A percentile compares a stretch with the other conserved stretches of the same genome.
phyloP scores from a whole-genome alignment of 2,113 vertebrate genomes.

The Capreolus pygargus region DNA sequence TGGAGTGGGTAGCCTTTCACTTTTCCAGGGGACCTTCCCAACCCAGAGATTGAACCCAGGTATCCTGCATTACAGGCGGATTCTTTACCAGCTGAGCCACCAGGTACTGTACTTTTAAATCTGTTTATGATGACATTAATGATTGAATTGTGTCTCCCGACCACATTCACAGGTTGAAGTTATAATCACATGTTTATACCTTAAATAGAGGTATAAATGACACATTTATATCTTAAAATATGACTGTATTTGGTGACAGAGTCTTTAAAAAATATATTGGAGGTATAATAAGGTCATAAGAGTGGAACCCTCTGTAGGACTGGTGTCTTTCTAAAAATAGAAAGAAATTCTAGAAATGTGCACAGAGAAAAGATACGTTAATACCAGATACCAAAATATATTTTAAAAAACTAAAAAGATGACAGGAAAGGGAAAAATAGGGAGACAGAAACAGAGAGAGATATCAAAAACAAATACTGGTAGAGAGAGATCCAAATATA shows the following conservation, averaged over 20 bases:
- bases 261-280: not conserved
- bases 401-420: not conserved
- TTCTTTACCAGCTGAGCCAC: not conserved
- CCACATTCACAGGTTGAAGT: not conserved
- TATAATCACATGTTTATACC: not conserved
- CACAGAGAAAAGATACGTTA: not conserved
- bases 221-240: not conserved
- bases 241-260: not conserved
- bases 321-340: not conserved
- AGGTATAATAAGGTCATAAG: not conserved
- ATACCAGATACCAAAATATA: not conserved
- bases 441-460: not conserved
- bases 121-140: not conserved
- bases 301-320: not conserved
- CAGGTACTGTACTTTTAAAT: not conserved
- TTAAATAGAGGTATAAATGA: not conserved
- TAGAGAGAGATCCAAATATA: not conserved
- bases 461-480: not conserved
- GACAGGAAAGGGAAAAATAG: not conserved
- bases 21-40: not conserved
- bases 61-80: accelerated
- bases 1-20: not conserved
- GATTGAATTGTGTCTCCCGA: not conserved
- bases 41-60: not conserved
- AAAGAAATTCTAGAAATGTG: not conserved